Conservation (phyloP, 2,888 invertebrate genomes). For the Stegana nigrithorax region DNA sequence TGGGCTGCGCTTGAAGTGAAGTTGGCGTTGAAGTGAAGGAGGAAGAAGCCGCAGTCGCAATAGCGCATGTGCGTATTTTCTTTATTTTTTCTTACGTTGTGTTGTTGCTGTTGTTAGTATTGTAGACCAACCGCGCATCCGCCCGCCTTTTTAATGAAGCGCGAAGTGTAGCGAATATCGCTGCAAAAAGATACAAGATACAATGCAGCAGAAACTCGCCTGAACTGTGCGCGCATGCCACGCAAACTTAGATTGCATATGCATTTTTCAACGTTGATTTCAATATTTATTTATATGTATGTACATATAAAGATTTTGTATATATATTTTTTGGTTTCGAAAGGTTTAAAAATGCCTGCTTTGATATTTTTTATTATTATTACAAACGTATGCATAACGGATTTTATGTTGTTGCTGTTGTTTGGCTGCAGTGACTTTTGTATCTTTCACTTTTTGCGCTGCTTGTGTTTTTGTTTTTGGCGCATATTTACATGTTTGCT, state of each 20-base stretch:
- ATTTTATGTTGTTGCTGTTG: background rate
- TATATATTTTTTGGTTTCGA: background rate
- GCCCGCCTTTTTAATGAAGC: conserved; percentile 68
- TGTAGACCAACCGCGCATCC: conserved; percentile 51
- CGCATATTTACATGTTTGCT: conserved; percentile 17
- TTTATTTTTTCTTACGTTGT: too few species aligned
- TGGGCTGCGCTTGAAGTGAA: conserved; percentile 21
- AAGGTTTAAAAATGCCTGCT: background rate
- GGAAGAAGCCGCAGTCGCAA: too few species aligned
- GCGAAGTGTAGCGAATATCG: conserved; percentile 66
- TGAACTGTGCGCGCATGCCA: too few species aligned
- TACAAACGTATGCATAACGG: conserved; percentile 38
- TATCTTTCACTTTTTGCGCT: background rate
- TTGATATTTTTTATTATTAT: conserved; percentile 10
- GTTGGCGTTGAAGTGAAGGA: too few species aligned
- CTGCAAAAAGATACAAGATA: conserved; percentile 23
- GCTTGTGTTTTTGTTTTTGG: conserved; percentile 1
- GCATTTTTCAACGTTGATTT: too few species aligned
- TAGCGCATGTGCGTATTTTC: conserved; percentile 58
- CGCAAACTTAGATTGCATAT: too few species aligned
- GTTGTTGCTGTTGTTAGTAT: too few species aligned
- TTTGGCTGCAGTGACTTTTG: background rate
- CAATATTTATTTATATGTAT: too few species aligned
- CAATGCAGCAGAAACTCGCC: background rate
- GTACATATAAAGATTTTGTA: background rate